Base-by-base conservation (phyloP, 1,140 invertebrate genomes). In the Monomorium pharaonis region DNA sequence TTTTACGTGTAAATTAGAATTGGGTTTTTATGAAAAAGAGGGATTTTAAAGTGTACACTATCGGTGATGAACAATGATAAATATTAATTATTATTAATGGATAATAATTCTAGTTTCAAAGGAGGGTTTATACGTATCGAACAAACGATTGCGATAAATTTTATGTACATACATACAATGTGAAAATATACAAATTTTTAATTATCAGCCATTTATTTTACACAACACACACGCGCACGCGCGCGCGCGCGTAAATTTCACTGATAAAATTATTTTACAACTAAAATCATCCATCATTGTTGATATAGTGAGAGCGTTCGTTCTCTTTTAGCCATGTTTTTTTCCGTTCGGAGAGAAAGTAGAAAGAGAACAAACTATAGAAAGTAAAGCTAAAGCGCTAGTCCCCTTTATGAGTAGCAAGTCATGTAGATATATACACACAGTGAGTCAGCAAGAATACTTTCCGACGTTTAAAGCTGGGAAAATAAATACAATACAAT, bases 131-230 rank as follows among this genome's bases (percentile, higher is more conserved):
- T 83, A 81, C 18, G 2, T 69, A 81, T 7, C 24, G 30, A 70
- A 51, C 6, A 10, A 51, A 27, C 4, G 9, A 42, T 81, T 58
- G 37, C 33, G 49, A 16, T 30, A 44, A 33, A 67, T 37, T 49
- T 63, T 51, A 30, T 81, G 77, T 81, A 70, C 18, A 56, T 83
- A 81, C 4, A 49, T 72, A 37, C 24, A 58, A 78, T 58, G 18
- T 56, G 21, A 70, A 70, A 83, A 83, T 83, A 83, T 67, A 81
- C 21, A 44, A 58, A 21, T 83, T 83, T 83, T 56, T 83, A 37
- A 81, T 83, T 83, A 72, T 70, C 42, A 18, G 3, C 10, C 7
- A n/a, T 44, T 65, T 65, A 10, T 21, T 3, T 1, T n/a, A 10
- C 3, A 63, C 60, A 4, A 37, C 37, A 3, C 37, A 37, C 37